A percentile compares a stretch with the other conserved stretches of the same genome.
phyloP scores from a whole-genome alignment of 2,888 invertebrate species.

The Liposcelis brunnea region DNA sequence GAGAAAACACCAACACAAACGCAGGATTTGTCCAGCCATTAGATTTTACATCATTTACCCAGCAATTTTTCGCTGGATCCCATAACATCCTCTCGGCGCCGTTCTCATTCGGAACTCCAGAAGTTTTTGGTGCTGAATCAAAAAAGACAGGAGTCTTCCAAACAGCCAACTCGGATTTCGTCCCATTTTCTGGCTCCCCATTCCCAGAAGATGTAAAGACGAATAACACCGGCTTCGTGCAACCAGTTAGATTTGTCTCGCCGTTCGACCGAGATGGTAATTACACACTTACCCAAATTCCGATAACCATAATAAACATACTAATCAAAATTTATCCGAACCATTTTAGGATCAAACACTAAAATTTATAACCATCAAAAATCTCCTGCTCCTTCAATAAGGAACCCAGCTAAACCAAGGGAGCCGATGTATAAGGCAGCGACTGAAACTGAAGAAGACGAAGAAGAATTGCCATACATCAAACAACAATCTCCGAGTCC shows the following conservation, averaged over 20 bases:
- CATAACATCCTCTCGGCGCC: neutral
- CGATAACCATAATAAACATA: too few relatives aligned
- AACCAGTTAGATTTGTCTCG: neutral
- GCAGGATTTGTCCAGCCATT: conserved; percentile 3
- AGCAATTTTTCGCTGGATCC: conserved; percentile 4
- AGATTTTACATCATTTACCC: conserved; percentile 4
- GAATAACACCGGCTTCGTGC: conserved; percentile 2
- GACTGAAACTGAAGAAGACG: neutral
- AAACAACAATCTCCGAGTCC: neutral
- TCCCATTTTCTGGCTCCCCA: neutral
- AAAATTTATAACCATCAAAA: too few relatives aligned
- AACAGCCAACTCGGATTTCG: neutral
- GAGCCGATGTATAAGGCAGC: neutral
- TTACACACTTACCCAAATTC: too few relatives aligned
- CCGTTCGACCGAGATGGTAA: conserved; percentile 4
- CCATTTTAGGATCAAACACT: too few relatives aligned
- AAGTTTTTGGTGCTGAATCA: conserved; percentile 3
- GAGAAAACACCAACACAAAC: neutral
- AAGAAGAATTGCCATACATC: neutral
- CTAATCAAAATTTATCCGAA: too few relatives aligned
- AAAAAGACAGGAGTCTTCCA: neutral
- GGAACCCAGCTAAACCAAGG: too few relatives aligned
- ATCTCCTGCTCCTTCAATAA: too few relatives aligned
- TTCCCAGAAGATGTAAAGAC: conserved; percentile 1
- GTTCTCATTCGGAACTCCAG: neutral